phyloP scores from a whole-genome alignment of 2,113 vertebrate genomes.

The Pleuronectes platessa region DNA sequence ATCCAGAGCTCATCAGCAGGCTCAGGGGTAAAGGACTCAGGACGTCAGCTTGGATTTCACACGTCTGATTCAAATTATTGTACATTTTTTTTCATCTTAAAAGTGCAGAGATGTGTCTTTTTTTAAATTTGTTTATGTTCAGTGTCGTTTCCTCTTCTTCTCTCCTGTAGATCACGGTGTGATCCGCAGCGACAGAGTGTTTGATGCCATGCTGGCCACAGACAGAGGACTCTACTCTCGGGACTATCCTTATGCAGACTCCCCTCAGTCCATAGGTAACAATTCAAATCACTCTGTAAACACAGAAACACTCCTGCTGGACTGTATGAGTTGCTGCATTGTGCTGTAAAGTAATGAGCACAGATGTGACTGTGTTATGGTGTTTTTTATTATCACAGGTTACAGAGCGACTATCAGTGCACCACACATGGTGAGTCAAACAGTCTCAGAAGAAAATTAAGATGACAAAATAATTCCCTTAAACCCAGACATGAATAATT shows the following conservation, averaged over 20 bases:
- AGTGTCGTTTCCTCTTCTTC: conserved; percentile 12
- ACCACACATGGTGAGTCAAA: conserved; percentile 89
- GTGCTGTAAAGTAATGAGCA: neutral
- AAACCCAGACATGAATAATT: neutral
- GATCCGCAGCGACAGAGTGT: conserved; percentile 86
- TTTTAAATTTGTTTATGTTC: neutral
- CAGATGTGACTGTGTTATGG: conserved; percentile 6
- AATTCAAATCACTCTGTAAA: conserved; percentile 10
- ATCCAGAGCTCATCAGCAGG: conserved; percentile 87
- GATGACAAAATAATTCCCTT: neutral
- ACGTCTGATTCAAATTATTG: neutral
- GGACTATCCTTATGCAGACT: conserved; percentile 89
- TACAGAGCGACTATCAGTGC: conserved; percentile 94
- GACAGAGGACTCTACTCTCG: conserved; percentile 88
- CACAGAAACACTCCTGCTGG: neutral
- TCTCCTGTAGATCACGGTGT: conserved; percentile 87
- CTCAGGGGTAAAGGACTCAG: conserved; percentile 81
- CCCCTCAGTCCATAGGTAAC: conserved; percentile 90
- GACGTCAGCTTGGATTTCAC: neutral
- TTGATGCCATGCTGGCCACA: conserved; percentile 86
- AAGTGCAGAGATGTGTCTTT: no score
- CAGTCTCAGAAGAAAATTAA: neutral
- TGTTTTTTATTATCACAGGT: conserved; percentile 76
- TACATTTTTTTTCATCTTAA: no score
- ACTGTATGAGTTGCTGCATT: neutral